Conservation (phyloP, 2,888 invertebrate species). For the Pecten maximus region DNA sequence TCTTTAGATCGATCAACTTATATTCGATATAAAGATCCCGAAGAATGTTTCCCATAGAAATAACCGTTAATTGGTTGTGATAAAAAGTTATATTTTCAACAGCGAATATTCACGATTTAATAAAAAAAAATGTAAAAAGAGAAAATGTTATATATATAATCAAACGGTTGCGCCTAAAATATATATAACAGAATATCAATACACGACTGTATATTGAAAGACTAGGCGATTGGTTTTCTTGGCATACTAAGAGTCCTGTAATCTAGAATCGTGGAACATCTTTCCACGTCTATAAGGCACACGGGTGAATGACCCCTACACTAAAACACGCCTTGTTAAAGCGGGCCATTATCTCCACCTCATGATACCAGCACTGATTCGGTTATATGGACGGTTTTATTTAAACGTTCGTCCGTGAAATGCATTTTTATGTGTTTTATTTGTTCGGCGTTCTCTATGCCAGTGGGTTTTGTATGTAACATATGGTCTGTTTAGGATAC, state of each 20-base stretch:
- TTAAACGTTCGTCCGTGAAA: neutral
- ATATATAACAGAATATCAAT: neutral
- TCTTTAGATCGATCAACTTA: neutral
- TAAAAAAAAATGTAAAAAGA: too few relatives aligned
- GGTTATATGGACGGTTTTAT: neutral
- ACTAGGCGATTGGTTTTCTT: neutral
- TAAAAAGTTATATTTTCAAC: too few relatives aligned
- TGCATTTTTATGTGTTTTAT: conserved; percentile 22
- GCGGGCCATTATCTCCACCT: neutral
- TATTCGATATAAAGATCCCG: too few relatives aligned
- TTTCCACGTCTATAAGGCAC: neutral
- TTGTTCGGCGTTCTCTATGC: neutral
- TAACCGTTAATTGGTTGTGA: too few relatives aligned
- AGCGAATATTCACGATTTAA: too few relatives aligned
- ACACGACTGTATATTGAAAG: neutral
- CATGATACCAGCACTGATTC: neutral
- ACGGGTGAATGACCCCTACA: conserved; percentile 22
- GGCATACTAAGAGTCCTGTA: neutral
- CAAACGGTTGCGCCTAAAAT: too few relatives aligned
- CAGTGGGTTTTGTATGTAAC: neutral
- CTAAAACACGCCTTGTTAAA: neutral
- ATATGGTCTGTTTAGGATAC: neutral
- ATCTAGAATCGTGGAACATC: neutral
- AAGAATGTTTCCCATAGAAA: too few relatives aligned
- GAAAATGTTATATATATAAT: too few relatives aligned